Evolutionary conservation across 2,113 vertebrate species (phyloP), one percentile per base, ranked within the genome.

Genomic region (Vulpes ferrilata): DNA sequence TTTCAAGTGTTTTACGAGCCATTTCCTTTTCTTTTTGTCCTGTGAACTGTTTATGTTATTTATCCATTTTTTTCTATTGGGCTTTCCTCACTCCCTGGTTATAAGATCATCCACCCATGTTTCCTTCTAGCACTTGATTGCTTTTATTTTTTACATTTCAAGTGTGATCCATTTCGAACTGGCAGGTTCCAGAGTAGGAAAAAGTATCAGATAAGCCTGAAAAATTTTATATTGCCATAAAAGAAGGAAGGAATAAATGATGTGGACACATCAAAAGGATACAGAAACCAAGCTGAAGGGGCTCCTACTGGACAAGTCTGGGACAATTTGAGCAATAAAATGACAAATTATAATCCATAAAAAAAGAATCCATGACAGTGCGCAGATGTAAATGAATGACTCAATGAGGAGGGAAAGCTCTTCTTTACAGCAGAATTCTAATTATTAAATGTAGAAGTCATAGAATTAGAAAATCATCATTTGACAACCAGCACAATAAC

Each of bases 61-160:
- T 67, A 71, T 53, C n/a, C 30, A 15, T 17, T 92, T 73, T n/a
- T 73, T 65, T 5, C n/a, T 27, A 79, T 38, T 3, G 13, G 53
- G 35, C 25, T 78, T 94, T 90, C 22, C n/a, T 55, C 59, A 83
- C 59, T 95, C 2, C 19, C 87, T 89, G 64, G 6, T 53, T 90
- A 8, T 65, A 91, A 90, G 55, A 83, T 43, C 35, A 57, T 60
- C 62, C 15, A 76, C 23, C 13, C 48, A 81, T 11, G 3, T 60
- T 78, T 92, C 69, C 64, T 94, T 69, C 10, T 73, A 95, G 53
- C 57, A 43, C 5, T 79, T 84, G 15, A 81, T 25, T 69, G 7
- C 15, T 93, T 96, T 80, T 27, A n/a, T 82, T 64, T 30, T 84
- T 85, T 85, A 92, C 4, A 82, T 87, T 87, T 94, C n/a, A 88